Percentiles rank a stretch among this genome's conserved stretches.
phyloP scores from a whole-genome alignment of 2,797 vertebrate species.

The Pseudomugil tenellus region DNA sequence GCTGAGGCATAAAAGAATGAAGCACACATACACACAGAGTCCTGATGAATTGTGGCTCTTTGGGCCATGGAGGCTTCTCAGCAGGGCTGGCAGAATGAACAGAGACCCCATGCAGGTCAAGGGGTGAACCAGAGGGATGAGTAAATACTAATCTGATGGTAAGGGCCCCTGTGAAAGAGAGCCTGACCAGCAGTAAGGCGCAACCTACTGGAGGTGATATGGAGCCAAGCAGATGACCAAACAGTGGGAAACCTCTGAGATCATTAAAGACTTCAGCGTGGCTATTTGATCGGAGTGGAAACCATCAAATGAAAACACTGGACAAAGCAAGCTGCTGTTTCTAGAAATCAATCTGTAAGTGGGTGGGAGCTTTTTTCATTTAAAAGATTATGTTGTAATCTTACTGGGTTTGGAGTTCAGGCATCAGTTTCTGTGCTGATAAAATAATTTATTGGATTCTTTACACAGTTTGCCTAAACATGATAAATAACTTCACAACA shows the following conservation, averaged over 20 bases:
- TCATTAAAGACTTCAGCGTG: slow-evolving; percentile 68
- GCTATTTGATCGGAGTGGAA: slow-evolving; percentile 80
- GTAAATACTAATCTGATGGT: slow-evolving; percentile 77
- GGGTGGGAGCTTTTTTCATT: slow-evolving; percentile 75
- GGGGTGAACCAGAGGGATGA: slow-evolving; percentile 76
- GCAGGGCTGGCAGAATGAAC: slow-evolving; percentile 76
- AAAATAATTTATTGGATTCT: neutral
- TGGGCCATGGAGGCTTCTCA: slow-evolving; percentile 68
- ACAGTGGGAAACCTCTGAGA: slow-evolving; percentile 65
- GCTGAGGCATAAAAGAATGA: slow-evolving; percentile 61
- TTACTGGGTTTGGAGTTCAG: slow-evolving; percentile 24
- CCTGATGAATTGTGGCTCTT: slow-evolving; percentile 73
- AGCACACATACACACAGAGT: slow-evolving; percentile 55
- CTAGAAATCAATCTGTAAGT: slow-evolving; percentile 73
- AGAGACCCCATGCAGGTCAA: slow-evolving; percentile 76
- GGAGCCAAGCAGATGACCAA: slow-evolving; percentile 72
- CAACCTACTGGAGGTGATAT: slow-evolving; percentile 60
- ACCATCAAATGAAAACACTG: slow-evolving; percentile 75
- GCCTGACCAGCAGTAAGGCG: slow-evolving; percentile 68
- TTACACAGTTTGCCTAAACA: neutral
- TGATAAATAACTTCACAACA: neutral
- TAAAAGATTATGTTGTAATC: slow-evolving; percentile 64
- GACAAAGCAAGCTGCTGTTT: slow-evolving; percentile 70
- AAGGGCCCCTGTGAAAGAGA: slow-evolving; percentile 65
- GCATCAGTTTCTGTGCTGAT: neutral